Percentiles rank a stretch among this genome's conserved stretches.
phyloP scores from a whole-genome alignment of 2,797 vertebrate genomes.

The Amblyraja radiata region DNA sequence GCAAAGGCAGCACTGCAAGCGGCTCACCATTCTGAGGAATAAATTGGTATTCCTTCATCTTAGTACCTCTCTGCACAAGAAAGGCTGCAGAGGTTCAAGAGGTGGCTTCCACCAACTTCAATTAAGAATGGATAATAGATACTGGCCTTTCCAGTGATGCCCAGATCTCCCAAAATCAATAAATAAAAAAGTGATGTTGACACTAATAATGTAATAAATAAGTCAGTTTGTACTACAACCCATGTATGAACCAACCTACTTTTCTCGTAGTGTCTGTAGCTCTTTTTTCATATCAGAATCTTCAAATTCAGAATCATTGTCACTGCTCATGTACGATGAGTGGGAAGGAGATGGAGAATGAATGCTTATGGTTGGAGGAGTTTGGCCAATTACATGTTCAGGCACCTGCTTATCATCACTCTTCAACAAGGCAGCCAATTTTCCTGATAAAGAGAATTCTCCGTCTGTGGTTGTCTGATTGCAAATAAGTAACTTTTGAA shows the following conservation, averaged over 20 bases:
- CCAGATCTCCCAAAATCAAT: too few relatives aligned
- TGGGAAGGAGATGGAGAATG: slow-evolving; percentile 66
- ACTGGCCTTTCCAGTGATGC: too few relatives aligned
- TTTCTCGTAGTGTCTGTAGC: slow-evolving; percentile 83
- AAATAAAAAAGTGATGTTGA: not conserved
- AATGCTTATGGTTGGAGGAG: slow-evolving; percentile 64
- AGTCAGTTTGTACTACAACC: not conserved
- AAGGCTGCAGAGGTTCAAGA: too few relatives aligned
- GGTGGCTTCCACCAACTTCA: too few relatives aligned
- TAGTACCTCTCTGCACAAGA: too few relatives aligned
- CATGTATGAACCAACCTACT: slow-evolving; percentile 61
- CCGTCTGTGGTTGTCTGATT: slow-evolving; percentile 62
- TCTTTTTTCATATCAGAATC: slow-evolving; percentile 89
- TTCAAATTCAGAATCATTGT: slow-evolving; percentile 95
- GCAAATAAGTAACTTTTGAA: slow-evolving; percentile 50
- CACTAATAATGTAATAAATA: not conserved
- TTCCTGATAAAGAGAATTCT: slow-evolving; percentile 76
- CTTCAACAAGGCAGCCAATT: slow-evolving; percentile 75
- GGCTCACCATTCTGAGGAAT: too few relatives aligned
- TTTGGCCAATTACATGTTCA: slow-evolving; percentile 69
- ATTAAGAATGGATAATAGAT: too few relatives aligned
- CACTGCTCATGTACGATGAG: slow-evolving; percentile 88
- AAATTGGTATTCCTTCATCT: too few relatives aligned
- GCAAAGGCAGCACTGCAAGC: too few relatives aligned
- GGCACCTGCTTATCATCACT: slow-evolving; percentile 71